Evolutionary conservation across 2,888 invertebrate species (phyloP), one percentile per base, ranked within the genome.

Genomic region (Nymphalis polychloros): DNA sequence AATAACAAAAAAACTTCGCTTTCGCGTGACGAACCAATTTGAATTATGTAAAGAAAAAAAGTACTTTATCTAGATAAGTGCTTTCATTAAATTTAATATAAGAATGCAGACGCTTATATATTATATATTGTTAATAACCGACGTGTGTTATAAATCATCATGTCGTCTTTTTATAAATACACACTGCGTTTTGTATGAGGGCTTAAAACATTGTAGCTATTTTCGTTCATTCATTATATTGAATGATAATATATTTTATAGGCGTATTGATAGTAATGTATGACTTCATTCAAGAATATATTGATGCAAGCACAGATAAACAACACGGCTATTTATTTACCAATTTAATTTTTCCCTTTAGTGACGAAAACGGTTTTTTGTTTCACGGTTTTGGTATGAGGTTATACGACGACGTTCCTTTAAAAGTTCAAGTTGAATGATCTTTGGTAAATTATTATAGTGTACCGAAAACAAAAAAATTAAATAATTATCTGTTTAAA

Each of bases 251-350:
- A 64, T 49, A 59, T 59, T 49, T 46, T 53, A 66, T 17, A 59
- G 64, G 20, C 19, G n/a, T 61, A 64, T 67, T 67, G 59, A 46
- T 23, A 46, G 31, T 41, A 59, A 71, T 47, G 50, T 71, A 71
- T 65, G 59, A 60, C 65, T 71, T 63, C 41, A 71, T 71, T 65
- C 19, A 52, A 52, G 60, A 57, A 57, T 57, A 57, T 57, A 57
- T 41, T 19, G 57, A 57, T 19, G 41, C 19, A 0, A 41, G 10
- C 16, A 35, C 17, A 41, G 35, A 57, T 41, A 55, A 55, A 55
- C 55, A 19, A 13, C 53, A 2, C 31, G 53, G 7, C 20, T 41
- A 60, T 60, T 52, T 60, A 60, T 60, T 50, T 23, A 31, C 52
- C 50, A 17, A 66, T 66, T 64, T 57, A 48, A n/a, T 63, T 47